Conservation (phyloP, 2,797 vertebrate species). For the Eupleurogrammus muticus region DNA sequence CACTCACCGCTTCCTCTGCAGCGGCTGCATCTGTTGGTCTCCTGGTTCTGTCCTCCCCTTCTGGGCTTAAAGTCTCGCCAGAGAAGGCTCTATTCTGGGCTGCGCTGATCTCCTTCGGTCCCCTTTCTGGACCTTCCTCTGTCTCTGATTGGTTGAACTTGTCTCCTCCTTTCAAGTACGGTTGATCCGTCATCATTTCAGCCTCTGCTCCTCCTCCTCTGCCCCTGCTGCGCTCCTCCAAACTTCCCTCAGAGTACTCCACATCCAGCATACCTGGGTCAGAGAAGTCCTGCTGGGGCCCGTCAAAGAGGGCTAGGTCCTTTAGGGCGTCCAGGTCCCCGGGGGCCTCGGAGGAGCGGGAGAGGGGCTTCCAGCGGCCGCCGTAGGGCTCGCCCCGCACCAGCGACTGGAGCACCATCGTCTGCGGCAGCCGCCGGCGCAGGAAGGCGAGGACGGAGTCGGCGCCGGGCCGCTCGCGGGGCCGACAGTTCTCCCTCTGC, state of each 20-base stretch:
- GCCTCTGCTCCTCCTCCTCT: conserved; percentile 59
- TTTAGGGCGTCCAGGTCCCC: conserved; percentile 70
- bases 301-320: conserved; percentile 82
- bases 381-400: conserved; percentile 80
- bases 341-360: conserved; percentile 52
- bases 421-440: conserved; percentile 79
- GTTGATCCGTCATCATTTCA: conserved; percentile 71
- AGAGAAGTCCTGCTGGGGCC: conserved; percentile 71
- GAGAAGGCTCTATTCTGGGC: conserved; percentile 33
- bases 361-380: conserved; percentile 58
- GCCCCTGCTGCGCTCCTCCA: conserved; percentile 71
- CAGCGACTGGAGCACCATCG: conserved; percentile 78
- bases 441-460: conserved; percentile 89
- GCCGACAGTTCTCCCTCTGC: conserved; percentile 84
- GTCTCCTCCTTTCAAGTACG: conserved; percentile 61
- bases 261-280: conserved; percentile 65
- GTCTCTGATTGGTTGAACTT: conserved; percentile 80
- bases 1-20: conserved; percentile 57
- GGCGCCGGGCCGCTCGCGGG: conserved; percentile 81
- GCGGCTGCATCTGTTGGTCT: conserved; percentile 14
- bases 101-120: conserved; percentile 15
- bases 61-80: conserved; percentile 7
- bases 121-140: conserved; percentile 40
- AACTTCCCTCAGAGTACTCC: conserved; percentile 82
- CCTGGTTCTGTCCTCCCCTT: conserved; percentile 8